Evolutionary conservation across 2,113 vertebrate genomes (phyloP).

Genomic region (Campylorhamphus procurvoides): DNA sequence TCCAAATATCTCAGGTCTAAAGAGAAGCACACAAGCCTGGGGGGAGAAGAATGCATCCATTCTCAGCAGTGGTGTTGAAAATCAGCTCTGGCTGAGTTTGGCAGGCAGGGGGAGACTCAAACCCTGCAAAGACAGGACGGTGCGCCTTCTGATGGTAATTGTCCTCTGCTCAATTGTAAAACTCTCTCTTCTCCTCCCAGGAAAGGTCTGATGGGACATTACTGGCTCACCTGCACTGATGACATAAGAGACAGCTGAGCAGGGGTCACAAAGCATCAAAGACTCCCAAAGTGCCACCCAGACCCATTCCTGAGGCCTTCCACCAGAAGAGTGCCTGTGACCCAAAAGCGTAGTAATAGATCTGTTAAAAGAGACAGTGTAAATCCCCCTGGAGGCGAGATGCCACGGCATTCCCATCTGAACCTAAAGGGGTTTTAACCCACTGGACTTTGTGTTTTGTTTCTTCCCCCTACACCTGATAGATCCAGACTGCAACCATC

Average conservation of each 20-base stretch:
- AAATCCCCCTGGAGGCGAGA: neutral
- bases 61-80: neutral
- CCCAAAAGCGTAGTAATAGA: neutral
- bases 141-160: neutral
- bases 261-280: neutral
- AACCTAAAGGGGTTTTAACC: neutral
- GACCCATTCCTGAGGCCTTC: neutral
- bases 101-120: neutral
- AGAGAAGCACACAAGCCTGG: neutral
- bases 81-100: neutral
- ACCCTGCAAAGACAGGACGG: neutral
- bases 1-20: neutral
- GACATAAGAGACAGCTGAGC: neutral
- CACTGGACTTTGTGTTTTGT: neutral
- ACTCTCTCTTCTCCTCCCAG: neutral
- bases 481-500: neutral
- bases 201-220: neutral
- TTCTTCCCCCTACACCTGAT: neutral
- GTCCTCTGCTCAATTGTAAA: neutral
- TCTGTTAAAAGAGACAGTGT: neutral
- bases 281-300: neutral
- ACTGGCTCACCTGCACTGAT: neutral
- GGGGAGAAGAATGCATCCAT: neutral
- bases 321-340: neutral
- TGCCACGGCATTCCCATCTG: neutral